Evolutionary conservation across 23 tunicate species (phyloP).

Genomic region (Ciona savignyi): DNA sequence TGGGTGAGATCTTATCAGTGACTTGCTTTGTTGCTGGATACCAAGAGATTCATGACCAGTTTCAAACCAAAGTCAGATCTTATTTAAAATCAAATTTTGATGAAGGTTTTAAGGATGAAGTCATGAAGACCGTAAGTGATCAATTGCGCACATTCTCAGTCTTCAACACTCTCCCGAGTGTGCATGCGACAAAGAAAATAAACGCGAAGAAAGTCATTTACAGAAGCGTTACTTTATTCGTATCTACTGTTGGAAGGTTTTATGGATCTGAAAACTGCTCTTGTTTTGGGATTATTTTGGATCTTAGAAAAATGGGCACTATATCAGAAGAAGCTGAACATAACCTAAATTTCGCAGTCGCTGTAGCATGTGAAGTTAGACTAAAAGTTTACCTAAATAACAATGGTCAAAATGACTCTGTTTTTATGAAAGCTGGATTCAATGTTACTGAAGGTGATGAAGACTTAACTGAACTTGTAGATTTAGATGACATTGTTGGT

Average conservation of each 20-base stretch:
- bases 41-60: slow-evolving; percentile 3
- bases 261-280: slow-evolving; percentile 24
- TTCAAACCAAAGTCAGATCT: not conserved
- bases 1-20: slow-evolving; percentile 22
- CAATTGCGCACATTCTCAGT: not conserved
- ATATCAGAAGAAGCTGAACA: slow-evolving; percentile 10
- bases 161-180: not conserved
- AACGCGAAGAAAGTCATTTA: slow-evolving; percentile 45
- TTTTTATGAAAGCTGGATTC: not conserved
- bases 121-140: not conserved
- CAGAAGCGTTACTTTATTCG: slow-evolving; percentile 44
- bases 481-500: not conserved
- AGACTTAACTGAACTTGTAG: not conserved
- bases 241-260: slow-evolving; percentile 31
- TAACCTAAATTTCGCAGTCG: slow-evolving; percentile 46
- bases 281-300: slow-evolving; percentile 30
- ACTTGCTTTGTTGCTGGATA: slow-evolving; percentile 49
- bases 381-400: slow-evolving; percentile 44
- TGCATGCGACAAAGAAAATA: slow-evolving; percentile 16
- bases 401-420: not conserved
- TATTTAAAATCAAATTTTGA: not conserved
- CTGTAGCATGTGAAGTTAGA: slow-evolving; percentile 62
- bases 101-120: not conserved
- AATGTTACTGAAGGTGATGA: not conserved
- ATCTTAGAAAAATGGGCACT: slow-evolving; percentile 11